Base-by-base conservation (phyloP, 2,797 vertebrate genomes). In the Hapalemur alaotrensis region DNA sequence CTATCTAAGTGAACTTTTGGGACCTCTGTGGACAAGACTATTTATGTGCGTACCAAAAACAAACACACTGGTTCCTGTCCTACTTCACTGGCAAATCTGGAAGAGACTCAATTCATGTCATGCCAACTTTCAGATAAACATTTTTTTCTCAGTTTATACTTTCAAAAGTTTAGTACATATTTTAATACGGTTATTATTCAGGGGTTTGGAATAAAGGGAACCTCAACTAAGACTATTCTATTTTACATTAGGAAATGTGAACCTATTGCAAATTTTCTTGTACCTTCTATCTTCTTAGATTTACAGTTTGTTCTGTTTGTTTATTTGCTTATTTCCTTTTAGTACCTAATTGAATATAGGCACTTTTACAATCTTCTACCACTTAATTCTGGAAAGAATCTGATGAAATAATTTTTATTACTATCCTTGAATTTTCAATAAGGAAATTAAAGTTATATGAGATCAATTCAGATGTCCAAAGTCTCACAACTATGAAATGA, bases 81-180 rank as follows among this genome's bases (percentile, higher is more conserved):
- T 50, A 7, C 57, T 82, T 82, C 5, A 5, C 0, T 87, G 52
- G 67, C 75, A n/a, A 38, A 50, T 65, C 28, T 57, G 35, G 43
- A 79, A 73, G 32, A 93, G 22, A 50, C 46, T 88, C 70, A 11
- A 35, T 22, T 79, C 65, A 50, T 57, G 35, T n/a, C 23, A 8
- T 32, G 50, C 69, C 87, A 90, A 7, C 17, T 50, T 80, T 91
- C 69, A 95, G 67, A 93, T 87, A 97, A 97, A 96, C 73, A 82
- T 32, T 72, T 90, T 82, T 90, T 90, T 69, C 97, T 88, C 35
- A n/a, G 87, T 91, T 97, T 91, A 96, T 12, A 79, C 63, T 79
- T 94, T 57, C 41, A 63, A 95, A 89, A 89, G 4, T 57, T 79
- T 35, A 76, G 28, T 57, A 67, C 43, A 38, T 78, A 88, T 95